Evolutionary conservation across 1,140 invertebrate species (phyloP), one percentile per base, ranked within the genome.

Genomic region (Druon quercuslanigerum): DNA sequence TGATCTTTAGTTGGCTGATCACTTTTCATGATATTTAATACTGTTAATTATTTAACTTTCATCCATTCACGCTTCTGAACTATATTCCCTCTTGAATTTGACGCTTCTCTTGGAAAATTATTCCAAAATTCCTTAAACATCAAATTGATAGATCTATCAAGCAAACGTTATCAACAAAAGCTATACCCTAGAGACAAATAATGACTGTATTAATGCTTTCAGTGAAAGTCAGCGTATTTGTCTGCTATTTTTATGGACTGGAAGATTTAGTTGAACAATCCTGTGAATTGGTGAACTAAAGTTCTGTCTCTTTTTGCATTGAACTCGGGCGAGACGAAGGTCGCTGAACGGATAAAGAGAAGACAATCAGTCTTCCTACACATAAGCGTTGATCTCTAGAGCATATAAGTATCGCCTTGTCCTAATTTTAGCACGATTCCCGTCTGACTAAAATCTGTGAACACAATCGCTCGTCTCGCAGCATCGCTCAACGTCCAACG

Each of bases 401-500:
- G 57, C 57, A 60, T 60, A 60, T 60, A 60, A 60, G 57, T 60
- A 60, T 60, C 57, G 57, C 25, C 57, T 60, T 82, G 78, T 72
- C 74, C 77, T 83, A 83, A 83, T 81, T 81, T 83, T 83, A 82
- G 82, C 76, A 75, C 80, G 75, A 83, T 78, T 83, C 79, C 51
- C 73, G 78, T 73, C 76, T 54, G 72, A 81, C 78, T 79, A 80
- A 88, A 87, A 86, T 86, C 83, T 84, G 84, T 78, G 84, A 86
- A 89, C 87, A 90, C 88, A 90, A 91, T 91, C 84, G 84, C 74
- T 84, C 82, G 85, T 87, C 86, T 84, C 84, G 79, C 77, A 82
- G 80, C 87, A 91, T 90, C 88, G 86, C 82, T 90, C 89, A 90
- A 90, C 84, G 90, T 91, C 90, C 84, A 78, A 82, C 77, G 74